Evolutionary conservation across 2,888 invertebrate genomes (phyloP).

Genomic region (Camponotus fellah): DNA sequence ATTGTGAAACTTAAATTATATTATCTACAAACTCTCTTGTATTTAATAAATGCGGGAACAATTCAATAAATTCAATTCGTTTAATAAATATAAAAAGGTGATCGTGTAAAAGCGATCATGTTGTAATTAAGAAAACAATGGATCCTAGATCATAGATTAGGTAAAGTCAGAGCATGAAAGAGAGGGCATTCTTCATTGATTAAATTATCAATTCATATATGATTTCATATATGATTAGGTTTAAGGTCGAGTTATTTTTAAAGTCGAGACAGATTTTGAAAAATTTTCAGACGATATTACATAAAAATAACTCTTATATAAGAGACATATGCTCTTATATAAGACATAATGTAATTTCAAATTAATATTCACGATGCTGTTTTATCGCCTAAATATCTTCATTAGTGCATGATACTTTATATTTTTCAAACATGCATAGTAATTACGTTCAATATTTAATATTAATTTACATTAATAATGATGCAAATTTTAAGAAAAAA

Average conservation of each 20-base stretch:
- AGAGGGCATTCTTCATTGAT: background rate
- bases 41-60: background rate
- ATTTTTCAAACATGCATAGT: conserved; percentile 3
- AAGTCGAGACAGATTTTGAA: background rate
- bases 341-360: background rate
- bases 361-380: background rate
- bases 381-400: background rate
- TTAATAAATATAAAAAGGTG: background rate
- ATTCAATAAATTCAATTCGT: background rate
- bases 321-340: background rate
- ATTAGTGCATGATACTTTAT: background rate
- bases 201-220: conserved; percentile 14
- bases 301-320: background rate
- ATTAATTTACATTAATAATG: background rate
- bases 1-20: background rate
- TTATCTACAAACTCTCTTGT: background rate
- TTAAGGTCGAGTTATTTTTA: background rate
- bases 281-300: background rate
- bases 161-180: background rate
- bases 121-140: background rate
- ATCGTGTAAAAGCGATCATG: background rate
- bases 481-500: background rate
- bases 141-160: background rate
- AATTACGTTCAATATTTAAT: background rate
- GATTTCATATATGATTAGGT: conserved; percentile 14